Percentiles rank a stretch among this genome's conserved stretches.
These are phyloP conservation scores for Cryptus viduatorius DNA, from an alignment of 2,888 invertebrate genomes.

Conservation along the genomic window DNA sequence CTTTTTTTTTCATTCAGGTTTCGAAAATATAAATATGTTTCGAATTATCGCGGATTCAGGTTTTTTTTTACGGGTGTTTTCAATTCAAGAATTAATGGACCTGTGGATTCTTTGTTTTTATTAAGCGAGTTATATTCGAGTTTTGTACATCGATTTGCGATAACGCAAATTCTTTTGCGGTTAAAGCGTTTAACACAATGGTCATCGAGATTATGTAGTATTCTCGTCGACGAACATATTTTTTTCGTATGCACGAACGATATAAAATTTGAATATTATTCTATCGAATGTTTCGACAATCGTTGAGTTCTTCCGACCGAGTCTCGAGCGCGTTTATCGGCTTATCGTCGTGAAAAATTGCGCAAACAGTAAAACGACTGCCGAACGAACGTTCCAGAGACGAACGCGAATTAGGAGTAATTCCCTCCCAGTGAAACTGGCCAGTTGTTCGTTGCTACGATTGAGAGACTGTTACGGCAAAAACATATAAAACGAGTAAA, in stretches of 20 bases:
- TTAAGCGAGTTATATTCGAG: neutral
- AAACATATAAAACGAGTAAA: slow-evolving; percentile 49
- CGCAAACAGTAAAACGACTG: slow-evolving; percentile 18
- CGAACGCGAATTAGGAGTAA: slow-evolving; percentile 12
- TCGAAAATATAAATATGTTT: neutral
- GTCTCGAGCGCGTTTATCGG: slow-evolving; percentile 36
- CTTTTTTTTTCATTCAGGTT: neutral
- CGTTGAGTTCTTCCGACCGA: slow-evolving; percentile 39
- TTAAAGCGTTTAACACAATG: neutral
- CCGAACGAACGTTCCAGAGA: slow-evolving; percentile 21
- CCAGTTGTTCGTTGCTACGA: slow-evolving; percentile 53
- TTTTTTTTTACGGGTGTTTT: neutral
- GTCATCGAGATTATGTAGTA: neutral
- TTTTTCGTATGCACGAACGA: neutral
- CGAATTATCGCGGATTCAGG: neutral
- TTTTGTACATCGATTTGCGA: neutral
- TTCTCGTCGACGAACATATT: neutral
- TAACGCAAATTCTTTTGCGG: neutral
- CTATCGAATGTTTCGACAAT: slow-evolving; percentile 10
- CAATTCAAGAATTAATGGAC: neutral
- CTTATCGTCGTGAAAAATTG: slow-evolving; percentile 21
- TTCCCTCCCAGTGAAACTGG: slow-evolving; percentile 48
- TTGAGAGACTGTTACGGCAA: slow-evolving; percentile 24
- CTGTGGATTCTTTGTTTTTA: neutral
- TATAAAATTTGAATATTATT: slow-evolving; percentile 3